Percentiles rank a stretch among this genome's conserved stretches.
Evolutionary conservation across 2,113 vertebrate species (phyloP).

Genomic region (Sclerurus mexicanus): DNA sequence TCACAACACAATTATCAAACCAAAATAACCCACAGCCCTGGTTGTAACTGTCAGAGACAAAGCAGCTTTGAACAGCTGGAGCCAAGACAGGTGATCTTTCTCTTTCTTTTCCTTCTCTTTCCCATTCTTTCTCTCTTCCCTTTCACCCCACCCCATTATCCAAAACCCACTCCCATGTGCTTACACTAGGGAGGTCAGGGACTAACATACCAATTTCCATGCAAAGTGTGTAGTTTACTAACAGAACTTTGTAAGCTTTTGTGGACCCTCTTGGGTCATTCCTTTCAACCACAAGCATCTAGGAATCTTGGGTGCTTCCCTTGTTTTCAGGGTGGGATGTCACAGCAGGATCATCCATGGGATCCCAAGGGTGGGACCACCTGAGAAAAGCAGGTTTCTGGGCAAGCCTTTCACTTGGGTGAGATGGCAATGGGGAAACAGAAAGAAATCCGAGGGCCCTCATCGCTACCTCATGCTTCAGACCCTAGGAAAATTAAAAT

Average conservation of each 20-base stretch:
- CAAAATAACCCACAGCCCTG: background rate
- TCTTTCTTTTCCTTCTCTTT: background rate
- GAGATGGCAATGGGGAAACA: background rate
- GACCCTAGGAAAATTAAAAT: background rate
- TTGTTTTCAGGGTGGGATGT: background rate
- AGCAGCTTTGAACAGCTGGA: background rate
- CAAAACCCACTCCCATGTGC: background rate
- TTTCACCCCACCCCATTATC: background rate
- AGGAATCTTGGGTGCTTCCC: background rate
- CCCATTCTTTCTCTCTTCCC: background rate
- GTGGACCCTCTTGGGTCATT: background rate
- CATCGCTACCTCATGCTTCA: background rate
- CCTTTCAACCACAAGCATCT: background rate
- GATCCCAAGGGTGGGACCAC: background rate
- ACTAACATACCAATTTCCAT: background rate
- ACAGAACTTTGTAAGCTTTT: background rate
- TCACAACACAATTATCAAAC: background rate
- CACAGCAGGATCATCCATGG: background rate
- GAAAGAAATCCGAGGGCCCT: background rate
- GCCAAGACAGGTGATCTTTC: background rate
- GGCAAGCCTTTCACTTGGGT: background rate
- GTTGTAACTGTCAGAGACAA: background rate
- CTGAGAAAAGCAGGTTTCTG: background rate
- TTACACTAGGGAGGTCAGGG: background rate
- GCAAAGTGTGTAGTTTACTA: background rate